Percentiles rank a stretch among this genome's conserved stretches.
phyloP scores from a whole-genome alignment of 2,113 vertebrate species.

The Semnornis frantzii region DNA sequence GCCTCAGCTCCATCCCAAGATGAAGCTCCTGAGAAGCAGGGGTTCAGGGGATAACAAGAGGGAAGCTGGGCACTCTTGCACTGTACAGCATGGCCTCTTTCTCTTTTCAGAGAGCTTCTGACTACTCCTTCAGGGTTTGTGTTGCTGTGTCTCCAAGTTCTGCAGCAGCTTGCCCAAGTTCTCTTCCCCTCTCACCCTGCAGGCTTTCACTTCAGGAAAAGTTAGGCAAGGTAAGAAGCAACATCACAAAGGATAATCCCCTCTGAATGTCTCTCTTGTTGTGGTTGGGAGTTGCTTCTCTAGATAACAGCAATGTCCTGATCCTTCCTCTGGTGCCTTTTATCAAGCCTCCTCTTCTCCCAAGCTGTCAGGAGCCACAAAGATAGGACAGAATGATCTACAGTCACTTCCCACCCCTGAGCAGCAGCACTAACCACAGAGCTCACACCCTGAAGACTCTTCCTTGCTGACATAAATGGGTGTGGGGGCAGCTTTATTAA shows the following conservation, averaged over 20 bases:
- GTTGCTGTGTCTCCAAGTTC: background rate
- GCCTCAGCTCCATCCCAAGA: background rate
- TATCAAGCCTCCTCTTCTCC: background rate
- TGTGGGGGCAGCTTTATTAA: background rate
- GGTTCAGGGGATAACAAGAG: background rate
- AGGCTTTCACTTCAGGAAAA: background rate
- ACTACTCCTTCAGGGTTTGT: background rate
- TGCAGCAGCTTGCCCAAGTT: background rate
- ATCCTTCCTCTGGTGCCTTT: background rate
- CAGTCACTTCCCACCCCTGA: background rate
- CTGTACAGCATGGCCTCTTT: background rate
- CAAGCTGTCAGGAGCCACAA: background rate
- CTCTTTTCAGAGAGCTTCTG: no score
- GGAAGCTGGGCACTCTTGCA: background rate
- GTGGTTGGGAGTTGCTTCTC: background rate
- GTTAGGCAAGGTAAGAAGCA: background rate
- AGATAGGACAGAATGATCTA: rapidly evolving
- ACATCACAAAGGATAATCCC: background rate
- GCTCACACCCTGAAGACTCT: background rate
- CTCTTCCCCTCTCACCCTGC: background rate
- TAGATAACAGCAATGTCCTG: background rate
- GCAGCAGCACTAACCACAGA: background rate
- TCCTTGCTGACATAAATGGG: background rate
- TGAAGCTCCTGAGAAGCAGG: background rate
- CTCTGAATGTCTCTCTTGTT: rapidly evolving